Conservation (phyloP, 2,113 vertebrate species). For the Scomber scombrus region DNA sequence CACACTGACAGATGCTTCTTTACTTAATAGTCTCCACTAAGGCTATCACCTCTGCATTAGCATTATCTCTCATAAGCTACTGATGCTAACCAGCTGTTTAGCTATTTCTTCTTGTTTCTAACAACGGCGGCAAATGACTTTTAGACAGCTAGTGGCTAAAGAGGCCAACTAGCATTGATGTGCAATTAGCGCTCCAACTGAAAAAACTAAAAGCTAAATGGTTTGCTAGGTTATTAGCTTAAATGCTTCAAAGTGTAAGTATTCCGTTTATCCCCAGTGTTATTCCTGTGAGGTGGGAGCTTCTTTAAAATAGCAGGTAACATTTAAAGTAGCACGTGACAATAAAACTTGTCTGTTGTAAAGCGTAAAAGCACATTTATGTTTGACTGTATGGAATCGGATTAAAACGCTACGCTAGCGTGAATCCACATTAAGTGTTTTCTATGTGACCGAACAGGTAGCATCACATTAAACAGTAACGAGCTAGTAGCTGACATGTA, state of each 20-base stretch:
- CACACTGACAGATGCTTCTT: slow-evolving; percentile 32
- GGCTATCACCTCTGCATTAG: slow-evolving; percentile 27
- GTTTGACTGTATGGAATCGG: not conserved
- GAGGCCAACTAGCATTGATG: not conserved
- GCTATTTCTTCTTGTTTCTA: not conserved
- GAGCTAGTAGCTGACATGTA: not conserved
- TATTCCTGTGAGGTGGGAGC: not conserved
- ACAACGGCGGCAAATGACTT: not conserved
- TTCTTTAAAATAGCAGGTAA: not conserved
- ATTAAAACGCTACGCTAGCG: slow-evolving; percentile 10
- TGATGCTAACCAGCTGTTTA: slow-evolving; percentile 49
- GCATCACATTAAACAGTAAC: not conserved
- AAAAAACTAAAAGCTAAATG: too few species aligned
- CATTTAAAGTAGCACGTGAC: not conserved
- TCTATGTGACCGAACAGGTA: not conserved
- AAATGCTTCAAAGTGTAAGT: not conserved
- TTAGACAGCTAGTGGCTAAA: not conserved
- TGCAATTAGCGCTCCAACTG: slow-evolving; percentile 24
- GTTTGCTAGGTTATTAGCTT: slow-evolving; percentile 4
- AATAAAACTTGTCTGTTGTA: not conserved
- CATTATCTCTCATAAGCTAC: slow-evolving; percentile 15
- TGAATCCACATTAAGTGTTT: not conserved
- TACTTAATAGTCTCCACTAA: slow-evolving; percentile 7
- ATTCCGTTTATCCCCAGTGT: not conserved
- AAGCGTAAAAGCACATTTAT: not conserved